phyloP scores from a whole-genome alignment of 2,797 vertebrate species.

The Lepus townsendii region DNA sequence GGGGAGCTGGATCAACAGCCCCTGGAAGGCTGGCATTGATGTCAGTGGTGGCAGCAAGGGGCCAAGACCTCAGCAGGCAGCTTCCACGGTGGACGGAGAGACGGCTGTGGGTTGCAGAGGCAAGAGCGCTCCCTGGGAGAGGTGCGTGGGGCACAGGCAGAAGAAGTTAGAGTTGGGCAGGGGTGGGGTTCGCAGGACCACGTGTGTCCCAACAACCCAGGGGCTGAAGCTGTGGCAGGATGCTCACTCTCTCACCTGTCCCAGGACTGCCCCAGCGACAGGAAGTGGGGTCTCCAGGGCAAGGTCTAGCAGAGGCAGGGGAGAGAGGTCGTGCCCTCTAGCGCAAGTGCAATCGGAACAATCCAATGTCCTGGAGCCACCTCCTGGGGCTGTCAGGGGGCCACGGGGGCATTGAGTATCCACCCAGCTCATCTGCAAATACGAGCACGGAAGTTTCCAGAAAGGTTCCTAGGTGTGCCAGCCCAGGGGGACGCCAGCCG shows the following conservation, averaged over 20 bases:
- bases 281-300: not conserved
- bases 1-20: not conserved
- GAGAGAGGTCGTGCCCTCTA: not conserved
- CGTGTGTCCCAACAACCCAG: fast-evolving
- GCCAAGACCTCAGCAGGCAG: too few relatives aligned
- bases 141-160: not conserved
- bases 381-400: not conserved
- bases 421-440: not conserved
- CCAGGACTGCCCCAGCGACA: not conserved
- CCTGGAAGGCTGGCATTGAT: not conserved
- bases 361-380: fast-evolving
- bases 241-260: not conserved
- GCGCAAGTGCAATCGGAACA: not conserved
- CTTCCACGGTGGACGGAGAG: not conserved
- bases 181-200: not conserved
- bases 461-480: not conserved
- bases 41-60: too few relatives aligned
- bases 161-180: not conserved
- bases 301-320: not conserved
- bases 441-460: not conserved
- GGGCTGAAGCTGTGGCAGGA: not conserved
- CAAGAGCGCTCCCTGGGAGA: not conserved
- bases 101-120: not conserved
- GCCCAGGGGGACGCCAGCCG: not conserved
- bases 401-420: not conserved